A percentile compares a stretch with the other conserved stretches of the same genome.
phyloP scores from a whole-genome alignment of 2,797 vertebrate genomes.

The Xenops minutus region DNA sequence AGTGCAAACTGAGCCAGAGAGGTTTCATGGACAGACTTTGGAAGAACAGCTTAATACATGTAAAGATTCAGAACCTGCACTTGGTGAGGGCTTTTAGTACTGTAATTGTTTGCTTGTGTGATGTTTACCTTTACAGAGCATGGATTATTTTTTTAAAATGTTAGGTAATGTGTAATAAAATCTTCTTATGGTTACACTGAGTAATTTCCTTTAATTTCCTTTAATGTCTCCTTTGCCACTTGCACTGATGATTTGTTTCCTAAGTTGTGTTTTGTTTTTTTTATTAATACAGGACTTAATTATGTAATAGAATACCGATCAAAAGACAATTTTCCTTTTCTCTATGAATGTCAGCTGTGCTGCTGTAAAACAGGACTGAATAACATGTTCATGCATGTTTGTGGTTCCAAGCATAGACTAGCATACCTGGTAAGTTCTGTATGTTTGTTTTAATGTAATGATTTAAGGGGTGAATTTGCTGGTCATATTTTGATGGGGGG shows the following conservation, averaged over 20 bases:
- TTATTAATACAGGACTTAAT: slow-evolving; percentile 37
- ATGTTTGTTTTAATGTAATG: background rate
- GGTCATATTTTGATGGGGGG: background rate
- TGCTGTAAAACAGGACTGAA: slow-evolving; percentile 35
- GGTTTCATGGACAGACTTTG: background rate
- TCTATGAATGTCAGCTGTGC: slow-evolving; percentile 65
- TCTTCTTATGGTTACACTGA: background rate
- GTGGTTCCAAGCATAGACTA: slow-evolving; percentile 62
- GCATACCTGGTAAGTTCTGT: slow-evolving; percentile 62
- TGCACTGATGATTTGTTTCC: background rate
- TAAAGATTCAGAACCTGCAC: slow-evolving; percentile 45
- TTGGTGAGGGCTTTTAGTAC: background rate
- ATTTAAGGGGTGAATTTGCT: background rate
- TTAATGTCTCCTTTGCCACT: background rate
- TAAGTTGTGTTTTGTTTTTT: background rate
- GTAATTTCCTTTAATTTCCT: background rate
- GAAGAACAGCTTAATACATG: slow-evolving; percentile 20
- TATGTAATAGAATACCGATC: slow-evolving; percentile 59
- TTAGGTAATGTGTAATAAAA: background rate
- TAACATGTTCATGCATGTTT: slow-evolving; percentile 72
- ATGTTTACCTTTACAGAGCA: background rate
- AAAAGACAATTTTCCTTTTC: slow-evolving; percentile 1
- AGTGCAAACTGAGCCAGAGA: slow-evolving; percentile 15
- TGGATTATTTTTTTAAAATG: background rate
- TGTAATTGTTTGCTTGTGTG: background rate